Conservation (phyloP, 2,888 invertebrate species). For the Thymelicus acteon region DNA sequence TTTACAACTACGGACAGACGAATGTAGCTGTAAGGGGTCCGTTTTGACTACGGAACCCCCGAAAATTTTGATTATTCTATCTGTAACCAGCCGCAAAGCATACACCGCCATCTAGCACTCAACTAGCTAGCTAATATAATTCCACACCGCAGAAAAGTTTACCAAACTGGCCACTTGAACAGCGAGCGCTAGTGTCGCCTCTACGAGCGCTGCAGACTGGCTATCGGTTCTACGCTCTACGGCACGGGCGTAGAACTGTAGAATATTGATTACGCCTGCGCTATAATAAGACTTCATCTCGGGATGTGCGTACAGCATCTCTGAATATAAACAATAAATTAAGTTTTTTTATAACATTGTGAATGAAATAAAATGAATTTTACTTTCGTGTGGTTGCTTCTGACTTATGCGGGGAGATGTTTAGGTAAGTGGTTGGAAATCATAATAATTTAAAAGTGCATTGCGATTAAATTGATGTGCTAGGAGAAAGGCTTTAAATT, state of each 20-base stretch:
- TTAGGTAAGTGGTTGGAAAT: constrained; percentile 59
- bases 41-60: too few relatives aligned
- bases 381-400: constrained; percentile 55
- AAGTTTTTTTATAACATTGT: constrained; percentile 4
- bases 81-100: not conserved
- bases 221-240: constrained; percentile 25
- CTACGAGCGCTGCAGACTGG: constrained; percentile 28
- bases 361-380: constrained; percentile 60
- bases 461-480: not conserved
- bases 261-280: constrained; percentile 79
- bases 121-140: not conserved
- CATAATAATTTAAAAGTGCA: not conserved
- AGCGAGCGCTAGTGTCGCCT: constrained; percentile 26
- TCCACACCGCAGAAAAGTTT: constrained; percentile 6
- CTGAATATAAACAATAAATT: constrained; percentile 45
- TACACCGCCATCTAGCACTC: constrained; percentile 18
- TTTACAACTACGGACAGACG: too few relatives aligned
- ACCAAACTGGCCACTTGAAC: not conserved
- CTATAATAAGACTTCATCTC: constrained; percentile 46
- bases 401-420: constrained; percentile 55
- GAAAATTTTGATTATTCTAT: too few relatives aligned
- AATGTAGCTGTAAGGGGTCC: too few relatives aligned
- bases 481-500: too few relatives aligned
- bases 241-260: constrained; percentile 46
- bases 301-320: constrained; percentile 47